These are phyloP conservation scores for Perizoma flavofasciatum DNA, from an alignment of 2,888 invertebrate genomes.

Conservation along the genomic window DNA sequence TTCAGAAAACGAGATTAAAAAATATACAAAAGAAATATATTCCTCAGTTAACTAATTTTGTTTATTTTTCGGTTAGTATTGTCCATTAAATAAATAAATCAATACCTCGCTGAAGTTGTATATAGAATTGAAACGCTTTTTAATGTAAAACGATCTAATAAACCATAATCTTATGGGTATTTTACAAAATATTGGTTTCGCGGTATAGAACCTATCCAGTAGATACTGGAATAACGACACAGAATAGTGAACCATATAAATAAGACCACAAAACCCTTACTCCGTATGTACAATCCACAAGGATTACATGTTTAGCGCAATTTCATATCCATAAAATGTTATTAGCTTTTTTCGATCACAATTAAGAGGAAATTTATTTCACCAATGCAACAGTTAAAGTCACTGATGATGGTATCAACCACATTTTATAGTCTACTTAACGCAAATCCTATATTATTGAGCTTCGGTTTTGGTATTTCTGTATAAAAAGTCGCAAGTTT, in stretches of 20 bases:
- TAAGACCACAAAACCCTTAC: constrained; percentile 18
- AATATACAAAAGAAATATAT: too few species aligned
- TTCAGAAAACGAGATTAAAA: too few species aligned
- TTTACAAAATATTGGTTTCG: too few species aligned
- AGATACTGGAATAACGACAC: constrained; percentile 3
- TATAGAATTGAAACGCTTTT: too few species aligned
- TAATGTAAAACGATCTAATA: too few species aligned
- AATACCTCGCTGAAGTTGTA: too few species aligned
- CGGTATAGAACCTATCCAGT: too few species aligned
- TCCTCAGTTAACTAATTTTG: too few species aligned
- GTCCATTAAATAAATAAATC: too few species aligned
- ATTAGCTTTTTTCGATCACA: constrained; percentile 30
- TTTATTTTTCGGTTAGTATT: too few species aligned
- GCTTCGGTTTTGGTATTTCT: constrained; percentile 50
- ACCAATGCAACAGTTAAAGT: constrained; percentile 19
- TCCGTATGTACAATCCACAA: constrained; percentile 15
- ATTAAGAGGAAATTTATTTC: constrained; percentile 29
- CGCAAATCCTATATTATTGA: constrained; percentile 64
- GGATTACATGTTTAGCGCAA: constrained; percentile 14
- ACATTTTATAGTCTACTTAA: constrained; percentile 75
- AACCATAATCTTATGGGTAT: too few species aligned
- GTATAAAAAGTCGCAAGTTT: constrained; percentile 42
- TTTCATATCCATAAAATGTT: constrained; percentile 27
- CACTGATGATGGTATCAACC: constrained; percentile 44
- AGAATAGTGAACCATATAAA: constrained; percentile 6